Conservation (phyloP, 2,888 invertebrate species). For the Mesorhabditis sp. region DNA sequence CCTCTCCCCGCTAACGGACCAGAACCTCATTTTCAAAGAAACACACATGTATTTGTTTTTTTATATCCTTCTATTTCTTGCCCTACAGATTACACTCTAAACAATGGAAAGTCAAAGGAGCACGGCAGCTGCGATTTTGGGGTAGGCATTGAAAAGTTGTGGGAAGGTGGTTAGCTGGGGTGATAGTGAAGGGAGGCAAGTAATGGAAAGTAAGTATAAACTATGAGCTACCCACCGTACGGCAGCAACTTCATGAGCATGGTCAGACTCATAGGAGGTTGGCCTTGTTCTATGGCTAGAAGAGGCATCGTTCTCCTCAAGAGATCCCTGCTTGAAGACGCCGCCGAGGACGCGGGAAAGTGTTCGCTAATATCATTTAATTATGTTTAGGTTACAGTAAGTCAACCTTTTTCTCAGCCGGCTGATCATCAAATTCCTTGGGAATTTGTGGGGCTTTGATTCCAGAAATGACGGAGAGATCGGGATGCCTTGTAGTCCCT, state of each 20-base stretch:
- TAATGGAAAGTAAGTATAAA: background rate
- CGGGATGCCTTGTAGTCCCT: conserved; percentile 39
- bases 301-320: conserved; percentile 31
- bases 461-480: conserved; percentile 33
- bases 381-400: background rate
- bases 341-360: conserved; percentile 21
- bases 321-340: conserved; percentile 23
- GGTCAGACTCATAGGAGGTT: conserved; percentile 29
- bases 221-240: background rate
- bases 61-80: too few relatives aligned
- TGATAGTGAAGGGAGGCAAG: too few relatives aligned
- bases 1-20: too few relatives aligned
- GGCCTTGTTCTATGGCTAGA: conserved; percentile 24
- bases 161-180: too few relatives aligned
- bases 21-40: too few relatives aligned
- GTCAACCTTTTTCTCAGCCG: conserved; percentile 17
- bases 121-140: too few relatives aligned
- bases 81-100: too few relatives aligned
- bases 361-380: background rate
- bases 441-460: conserved; percentile 47
- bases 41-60: too few relatives aligned
- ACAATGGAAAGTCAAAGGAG: too few relatives aligned
- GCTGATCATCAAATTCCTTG: conserved; percentile 50
- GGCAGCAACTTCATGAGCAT: conserved; percentile 2
- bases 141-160: too few relatives aligned